Conservation (phyloP, 2,888 invertebrate genomes). For the Drosophila pegasa region DNA sequence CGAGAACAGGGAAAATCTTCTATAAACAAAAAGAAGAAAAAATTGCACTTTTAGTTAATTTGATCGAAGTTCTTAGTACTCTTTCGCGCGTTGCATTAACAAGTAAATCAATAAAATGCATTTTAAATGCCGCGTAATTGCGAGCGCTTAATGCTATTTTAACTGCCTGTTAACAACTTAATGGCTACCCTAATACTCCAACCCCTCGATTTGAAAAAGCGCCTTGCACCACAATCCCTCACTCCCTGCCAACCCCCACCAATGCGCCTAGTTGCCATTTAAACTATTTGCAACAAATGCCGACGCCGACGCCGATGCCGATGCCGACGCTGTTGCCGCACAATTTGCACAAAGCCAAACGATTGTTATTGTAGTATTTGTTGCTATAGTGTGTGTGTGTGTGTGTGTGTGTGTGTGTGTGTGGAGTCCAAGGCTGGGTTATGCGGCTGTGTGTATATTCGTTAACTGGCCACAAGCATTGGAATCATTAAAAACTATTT, state of each 20-base stretch:
- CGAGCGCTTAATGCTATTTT: conserved; percentile 26
- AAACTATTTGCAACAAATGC: conserved; percentile 63
- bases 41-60: neutral
- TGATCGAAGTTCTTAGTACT: neutral
- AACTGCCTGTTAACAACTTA: conserved; percentile 46
- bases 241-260: neutral
- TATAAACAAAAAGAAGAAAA: neutral
- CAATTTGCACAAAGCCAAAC: conserved; percentile 63
- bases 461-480: conserved; percentile 61
- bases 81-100: conserved; percentile 2
- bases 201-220: neutral
- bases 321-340: conserved; percentile 22
- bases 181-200: conserved; percentile 14
- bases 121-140: conserved; percentile 8
- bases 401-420: conserved; percentile 7
- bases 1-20: conserved; percentile 4
- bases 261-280: conserved; percentile 32
- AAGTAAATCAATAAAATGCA: conserved; percentile 25
- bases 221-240: neutral
- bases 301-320: conserved; percentile 15
- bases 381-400: neutral
- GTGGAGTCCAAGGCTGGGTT: neutral
- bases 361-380: conserved; percentile 37
- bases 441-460: conserved; percentile 15
- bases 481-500: conserved; percentile 79